Evolutionary conservation across 2,797 vertebrate genomes (phyloP).

Genomic region (Chloroceryle inda): DNA sequence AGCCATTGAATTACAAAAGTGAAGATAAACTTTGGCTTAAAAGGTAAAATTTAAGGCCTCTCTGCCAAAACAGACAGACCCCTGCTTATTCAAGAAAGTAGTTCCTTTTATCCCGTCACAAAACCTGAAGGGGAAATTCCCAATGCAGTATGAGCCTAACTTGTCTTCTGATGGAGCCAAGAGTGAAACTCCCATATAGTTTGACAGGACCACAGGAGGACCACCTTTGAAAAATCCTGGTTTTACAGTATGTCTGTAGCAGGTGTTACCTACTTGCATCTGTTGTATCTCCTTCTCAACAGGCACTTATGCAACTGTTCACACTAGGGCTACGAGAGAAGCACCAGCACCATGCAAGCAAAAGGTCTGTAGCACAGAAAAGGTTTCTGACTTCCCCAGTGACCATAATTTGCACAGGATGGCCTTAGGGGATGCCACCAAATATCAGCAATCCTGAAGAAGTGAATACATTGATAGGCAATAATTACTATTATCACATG

Average conservation of each 20-base stretch:
- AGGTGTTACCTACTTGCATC: not conserved
- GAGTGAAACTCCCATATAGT: not conserved
- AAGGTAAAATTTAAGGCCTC: not conserved
- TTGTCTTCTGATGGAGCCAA: not conserved
- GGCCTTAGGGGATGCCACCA: not conserved
- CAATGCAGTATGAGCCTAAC: not conserved
- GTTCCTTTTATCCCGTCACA: conserved; percentile 9
- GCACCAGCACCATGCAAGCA: not conserved
- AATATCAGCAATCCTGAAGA: not conserved
- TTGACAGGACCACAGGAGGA: not conserved
- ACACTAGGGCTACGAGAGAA: not conserved
- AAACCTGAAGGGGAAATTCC: not conserved
- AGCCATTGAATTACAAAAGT: not conserved
- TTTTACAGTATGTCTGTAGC: not conserved
- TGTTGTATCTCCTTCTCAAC: not conserved
- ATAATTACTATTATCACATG: not conserved
- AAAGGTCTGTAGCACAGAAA: not conserved
- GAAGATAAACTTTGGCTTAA: conserved; percentile 41
- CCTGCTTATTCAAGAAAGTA: not conserved
- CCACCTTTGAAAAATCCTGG: not conserved
- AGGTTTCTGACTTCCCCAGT: not conserved
- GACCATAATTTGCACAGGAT: not conserved
- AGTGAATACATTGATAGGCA: not conserved
- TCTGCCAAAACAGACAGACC: not conserved
- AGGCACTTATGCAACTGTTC: not conserved